Evolutionary conservation across 2,113 vertebrate genomes (phyloP).

Genomic region (Clarias magur): DNA sequence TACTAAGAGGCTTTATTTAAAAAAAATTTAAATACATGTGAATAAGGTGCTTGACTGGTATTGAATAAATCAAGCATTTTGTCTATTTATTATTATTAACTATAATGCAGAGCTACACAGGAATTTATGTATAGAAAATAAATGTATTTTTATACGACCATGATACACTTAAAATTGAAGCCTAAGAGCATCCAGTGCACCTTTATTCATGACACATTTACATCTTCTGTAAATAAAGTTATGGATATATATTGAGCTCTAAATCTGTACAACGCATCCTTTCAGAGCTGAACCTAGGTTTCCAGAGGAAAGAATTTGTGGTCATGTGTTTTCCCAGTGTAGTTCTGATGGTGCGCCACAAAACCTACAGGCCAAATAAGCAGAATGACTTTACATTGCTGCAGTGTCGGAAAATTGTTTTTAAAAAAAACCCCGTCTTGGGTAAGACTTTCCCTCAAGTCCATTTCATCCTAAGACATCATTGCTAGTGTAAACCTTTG

Average conservation of each 20-base stretch:
- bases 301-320: neutral
- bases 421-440: neutral
- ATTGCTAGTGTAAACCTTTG: neutral
- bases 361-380: neutral
- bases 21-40: neutral
- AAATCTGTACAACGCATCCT: neutral
- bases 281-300: neutral
- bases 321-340: neutral
- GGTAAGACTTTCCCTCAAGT: neutral
- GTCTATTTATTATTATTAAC: neutral
- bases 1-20: neutral
- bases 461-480: neutral
- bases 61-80: neutral
- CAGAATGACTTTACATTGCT: neutral
- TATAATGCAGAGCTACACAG: too few relatives aligned
- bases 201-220: neutral
- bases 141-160: neutral
- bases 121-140: neutral
- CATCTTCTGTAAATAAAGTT: neutral
- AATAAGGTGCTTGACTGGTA: neutral
- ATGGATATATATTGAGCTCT: neutral
- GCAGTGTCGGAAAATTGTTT: neutral
- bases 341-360: neutral
- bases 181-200: neutral
- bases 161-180: neutral